Percentiles rank a stretch among this genome's conserved stretches.
phyloP scores from a whole-genome alignment of 30 jellyfish, hydroid and myxozoan species.

The Aurelia sp. region DNA sequence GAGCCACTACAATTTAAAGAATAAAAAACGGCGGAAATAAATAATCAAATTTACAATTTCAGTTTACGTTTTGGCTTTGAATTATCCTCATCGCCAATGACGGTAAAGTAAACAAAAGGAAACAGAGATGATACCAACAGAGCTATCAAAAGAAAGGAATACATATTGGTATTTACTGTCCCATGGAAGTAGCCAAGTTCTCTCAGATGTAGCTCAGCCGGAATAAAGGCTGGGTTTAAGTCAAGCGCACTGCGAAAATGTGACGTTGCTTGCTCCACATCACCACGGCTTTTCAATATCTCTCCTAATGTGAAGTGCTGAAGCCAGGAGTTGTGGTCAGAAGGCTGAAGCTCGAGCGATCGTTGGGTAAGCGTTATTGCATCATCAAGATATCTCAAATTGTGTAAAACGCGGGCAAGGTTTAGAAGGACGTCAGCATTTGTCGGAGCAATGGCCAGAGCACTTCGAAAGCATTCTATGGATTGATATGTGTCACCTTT shows the following conservation, averaged over 20 bases:
- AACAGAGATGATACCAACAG: conserved; percentile 53
- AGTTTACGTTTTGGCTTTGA: conserved; percentile 31
- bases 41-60: conserved; percentile 13
- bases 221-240: conserved; percentile 89
- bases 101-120: conserved; percentile 74
- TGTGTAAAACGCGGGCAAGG: conserved; percentile 91
- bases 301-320: conserved; percentile 95
- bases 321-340: conserved; percentile 91
- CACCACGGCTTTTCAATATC: conserved; percentile 75
- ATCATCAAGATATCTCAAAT: conserved; percentile 79
- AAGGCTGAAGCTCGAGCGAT: conserved; percentile 80
- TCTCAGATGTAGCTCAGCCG: conserved; percentile 82
- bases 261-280: conserved; percentile 73
- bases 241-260: conserved; percentile 85
- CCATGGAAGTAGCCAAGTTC: conserved; percentile 72
- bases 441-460: conserved; percentile 74
- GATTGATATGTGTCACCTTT: conserved; percentile 94
- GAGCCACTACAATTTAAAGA: background rate
- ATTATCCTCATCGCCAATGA: conserved; percentile 62
- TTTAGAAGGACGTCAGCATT: conserved; percentile 87
- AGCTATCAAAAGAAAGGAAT: conserved; percentile 48
- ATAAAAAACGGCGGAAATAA: background rate
- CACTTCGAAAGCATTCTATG: conserved; percentile 96
- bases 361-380: conserved; percentile 81
- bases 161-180: conserved; percentile 41